A percentile compares a stretch with the other conserved stretches of the same genome.
phyloP scores from a whole-genome alignment of 1,140 invertebrate species.

The Phortica variegata region DNA sequence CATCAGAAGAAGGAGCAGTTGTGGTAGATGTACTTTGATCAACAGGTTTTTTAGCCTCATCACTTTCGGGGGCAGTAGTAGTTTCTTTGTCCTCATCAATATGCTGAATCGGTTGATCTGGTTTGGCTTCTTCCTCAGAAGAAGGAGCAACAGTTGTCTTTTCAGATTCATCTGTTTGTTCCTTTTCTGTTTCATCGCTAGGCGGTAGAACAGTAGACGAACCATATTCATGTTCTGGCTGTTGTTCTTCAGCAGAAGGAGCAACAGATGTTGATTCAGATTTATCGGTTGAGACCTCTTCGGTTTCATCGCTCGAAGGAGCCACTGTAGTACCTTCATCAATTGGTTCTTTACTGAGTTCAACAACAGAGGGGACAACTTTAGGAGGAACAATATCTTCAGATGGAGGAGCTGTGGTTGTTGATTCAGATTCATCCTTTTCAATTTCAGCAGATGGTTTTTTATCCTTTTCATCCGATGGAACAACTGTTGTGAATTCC shows the following conservation, averaged over 20 bases:
- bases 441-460: constrained; percentile 6
- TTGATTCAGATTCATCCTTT: neutral
- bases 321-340: neutral
- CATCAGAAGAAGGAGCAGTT: constrained; percentile 14
- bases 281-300: neutral
- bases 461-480: constrained; percentile 10
- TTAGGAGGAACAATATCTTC: neutral
- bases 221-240: constrained; percentile 9
- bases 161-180: constrained; percentile 15
- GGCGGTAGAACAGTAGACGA: too few species aligned
- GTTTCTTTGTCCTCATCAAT: neutral
- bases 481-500: constrained; percentile 9
- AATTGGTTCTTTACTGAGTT: neutral
- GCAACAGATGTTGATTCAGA: neutral
- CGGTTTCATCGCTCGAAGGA: neutral
- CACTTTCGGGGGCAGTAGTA: neutral
- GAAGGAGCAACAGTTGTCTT: constrained; percentile 8
- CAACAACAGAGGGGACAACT: too few species aligned
- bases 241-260: constrained; percentile 6
- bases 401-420: constrained; percentile 4
- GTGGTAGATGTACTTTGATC: constrained; percentile 7
- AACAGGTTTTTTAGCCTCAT: neutral
- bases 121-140: constrained; percentile 5
- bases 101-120: neutral
- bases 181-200: constrained; percentile 9